Conservation (phyloP, 2,888 invertebrate species). For the Sipha maydis region DNA sequence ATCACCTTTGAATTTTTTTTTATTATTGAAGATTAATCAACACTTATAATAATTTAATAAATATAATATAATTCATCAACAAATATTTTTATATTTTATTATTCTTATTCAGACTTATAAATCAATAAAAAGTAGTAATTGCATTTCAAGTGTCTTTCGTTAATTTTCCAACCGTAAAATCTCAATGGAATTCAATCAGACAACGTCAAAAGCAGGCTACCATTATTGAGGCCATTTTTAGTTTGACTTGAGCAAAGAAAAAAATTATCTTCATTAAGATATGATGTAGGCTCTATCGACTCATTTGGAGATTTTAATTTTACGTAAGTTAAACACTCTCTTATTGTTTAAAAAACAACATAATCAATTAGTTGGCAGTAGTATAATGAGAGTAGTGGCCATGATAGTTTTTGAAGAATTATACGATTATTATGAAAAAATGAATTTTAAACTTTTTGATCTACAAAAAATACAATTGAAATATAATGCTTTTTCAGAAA, state of each 20-base stretch:
- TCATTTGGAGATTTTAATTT: constrained; percentile 21
- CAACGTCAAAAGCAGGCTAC: constrained; percentile 41
- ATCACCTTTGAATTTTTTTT: background rate
- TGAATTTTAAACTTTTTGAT: background rate
- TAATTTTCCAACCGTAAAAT: background rate
- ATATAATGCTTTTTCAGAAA: no score
- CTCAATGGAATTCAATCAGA: constrained; percentile 44
- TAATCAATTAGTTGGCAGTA: no score
- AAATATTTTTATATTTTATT: background rate
- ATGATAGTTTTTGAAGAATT: no score
- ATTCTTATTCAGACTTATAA: background rate
- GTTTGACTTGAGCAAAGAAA: background rate
- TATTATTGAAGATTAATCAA: background rate
- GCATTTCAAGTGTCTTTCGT: constrained; percentile 28
- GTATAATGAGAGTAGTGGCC: background rate
- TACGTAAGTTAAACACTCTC: background rate
- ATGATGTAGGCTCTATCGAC: constrained; percentile 35
- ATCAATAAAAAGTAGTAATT: constrained; percentile 23
- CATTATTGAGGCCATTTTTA: constrained; percentile 23
- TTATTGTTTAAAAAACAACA: background rate
- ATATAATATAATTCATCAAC: background rate
- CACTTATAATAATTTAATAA: background rate
- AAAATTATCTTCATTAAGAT: constrained; percentile 35
- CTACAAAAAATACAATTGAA: no score
- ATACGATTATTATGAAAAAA: no score